Evolutionary conservation across 2,888 invertebrate species (phyloP), one percentile per base, ranked within the genome.

Genomic region (Frankliniella intonsa): DNA sequence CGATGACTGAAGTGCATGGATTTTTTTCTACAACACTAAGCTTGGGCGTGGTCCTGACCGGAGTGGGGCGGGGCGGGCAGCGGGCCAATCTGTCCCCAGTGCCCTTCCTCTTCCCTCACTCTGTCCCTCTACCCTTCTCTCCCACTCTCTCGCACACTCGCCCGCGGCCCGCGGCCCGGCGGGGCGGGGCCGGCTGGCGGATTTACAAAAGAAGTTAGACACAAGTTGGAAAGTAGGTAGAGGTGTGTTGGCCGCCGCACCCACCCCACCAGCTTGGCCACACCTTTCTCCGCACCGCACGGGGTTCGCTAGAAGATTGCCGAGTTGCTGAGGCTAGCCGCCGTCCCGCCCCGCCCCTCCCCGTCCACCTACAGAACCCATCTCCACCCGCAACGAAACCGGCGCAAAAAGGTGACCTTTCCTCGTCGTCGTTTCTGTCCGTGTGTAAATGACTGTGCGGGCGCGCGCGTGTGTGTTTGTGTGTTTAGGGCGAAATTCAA

Each of bases 141-240:
- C 62, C 62, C 62, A 12, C n/a, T n/a, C n/a, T n/a, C 55, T 19
- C 55, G 10, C 55, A 55, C 12, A 55, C 55, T 17, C 55, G 9
- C 55, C 2, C 55, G 14, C 62, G 62, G 62, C 25, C 69, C 69
- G 0, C 0, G 69, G 17, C 62, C 62, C 5, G 11, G 62, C 14
- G 5, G 38, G 38, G 38, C 38, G 55, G 14, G 55, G 55, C 14
- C 55, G 55, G 55, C 17, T 19, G 55, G 55, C 55, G 55, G 22
- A 76, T 76, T 76, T 76, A 76, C 69, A 22, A 25, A 25, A 76
- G 25, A 76, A 76, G 69, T 76, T 76, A 22, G 69, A 76, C 25
- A 76, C 69, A 76, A 76, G 69, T 76, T 76, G 69, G 25, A 76
- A 76, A 76, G 69, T 76, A 62, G 17, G 62, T 62, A 25, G 19